Percentiles rank a stretch among this genome's conserved stretches.
Conservation (phyloP, 2,797 vertebrate species). For the Setipinna tenuifilis region DNA sequence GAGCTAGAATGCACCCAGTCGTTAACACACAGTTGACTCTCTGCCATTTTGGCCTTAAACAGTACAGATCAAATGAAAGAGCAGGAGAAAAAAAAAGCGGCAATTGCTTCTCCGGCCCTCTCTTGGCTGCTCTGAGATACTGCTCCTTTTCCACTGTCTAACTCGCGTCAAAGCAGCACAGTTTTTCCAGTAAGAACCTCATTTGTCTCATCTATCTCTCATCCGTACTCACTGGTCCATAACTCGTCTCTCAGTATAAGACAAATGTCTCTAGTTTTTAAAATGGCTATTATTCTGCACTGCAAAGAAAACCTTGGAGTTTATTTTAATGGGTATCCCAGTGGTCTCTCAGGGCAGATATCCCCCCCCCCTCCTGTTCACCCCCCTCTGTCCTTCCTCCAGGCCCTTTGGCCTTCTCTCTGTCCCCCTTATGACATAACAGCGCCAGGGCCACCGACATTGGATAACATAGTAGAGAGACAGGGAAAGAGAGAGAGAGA, state of each 20-base stretch:
- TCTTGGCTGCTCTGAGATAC: slow-evolving; percentile 26
- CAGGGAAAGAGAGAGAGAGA: background rate
- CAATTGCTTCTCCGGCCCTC: slow-evolving; percentile 60
- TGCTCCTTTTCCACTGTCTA: slow-evolving; percentile 40
- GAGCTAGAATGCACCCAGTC: slow-evolving; percentile 21
- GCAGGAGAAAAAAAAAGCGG: slow-evolving; percentile 21
- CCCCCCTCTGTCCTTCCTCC: background rate
- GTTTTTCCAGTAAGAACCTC: background rate
- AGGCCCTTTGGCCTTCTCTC: slow-evolving; percentile 4
- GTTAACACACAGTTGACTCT: slow-evolving; percentile 28
- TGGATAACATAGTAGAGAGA: background rate
- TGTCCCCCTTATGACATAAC: background rate
- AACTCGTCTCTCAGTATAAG: background rate
- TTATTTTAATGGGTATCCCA: background rate
- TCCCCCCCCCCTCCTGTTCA: too few species aligned
- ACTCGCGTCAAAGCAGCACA: slow-evolving; percentile 7
- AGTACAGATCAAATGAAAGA: slow-evolving; percentile 31
- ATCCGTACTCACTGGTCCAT: background rate
- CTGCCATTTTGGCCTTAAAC: slow-evolving; percentile 35
- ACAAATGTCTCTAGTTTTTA: background rate
- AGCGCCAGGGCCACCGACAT: background rate
- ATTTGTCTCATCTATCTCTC: slow-evolving; percentile 18
- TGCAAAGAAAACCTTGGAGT: background rate
- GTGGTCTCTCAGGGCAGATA: background rate
- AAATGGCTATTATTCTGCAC: background rate